Evolutionary conservation across 2,888 invertebrate species (phyloP).

Genomic region (Lithophane semibrunnea): DNA sequence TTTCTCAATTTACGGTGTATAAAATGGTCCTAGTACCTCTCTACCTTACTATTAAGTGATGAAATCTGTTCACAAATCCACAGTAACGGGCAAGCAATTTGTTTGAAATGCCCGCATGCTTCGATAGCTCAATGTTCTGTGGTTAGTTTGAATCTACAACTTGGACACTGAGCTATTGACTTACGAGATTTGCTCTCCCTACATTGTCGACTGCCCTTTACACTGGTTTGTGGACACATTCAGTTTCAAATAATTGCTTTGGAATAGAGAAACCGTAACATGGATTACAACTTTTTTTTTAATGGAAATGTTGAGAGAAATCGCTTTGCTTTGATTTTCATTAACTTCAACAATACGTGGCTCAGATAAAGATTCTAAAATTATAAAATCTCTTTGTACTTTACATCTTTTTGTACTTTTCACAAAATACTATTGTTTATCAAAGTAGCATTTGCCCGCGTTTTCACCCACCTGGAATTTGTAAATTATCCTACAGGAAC

Average conservation of each 20-base stretch:
- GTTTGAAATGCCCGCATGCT: conserved; percentile 46
- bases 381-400: no score
- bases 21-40: not conserved
- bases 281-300: no score
- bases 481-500: no score
- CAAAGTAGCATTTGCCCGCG: no score
- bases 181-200: not conserved
- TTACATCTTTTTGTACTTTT: no score
- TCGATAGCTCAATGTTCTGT: conserved; percentile 2
- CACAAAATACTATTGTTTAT: no score
- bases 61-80: not conserved
- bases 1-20: not conserved
- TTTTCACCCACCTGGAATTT: no score
- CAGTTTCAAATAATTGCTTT: conserved; percentile 7
- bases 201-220: not conserved
- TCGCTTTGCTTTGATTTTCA: no score
- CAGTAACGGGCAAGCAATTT: conserved; percentile 13
- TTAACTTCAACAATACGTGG: no score
- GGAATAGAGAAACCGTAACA: not conserved
- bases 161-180: conserved; percentile 38
- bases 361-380: no score
- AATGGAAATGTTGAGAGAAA: no score
- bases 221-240: not conserved
- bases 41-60: not conserved
- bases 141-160: conserved; percentile 24